Conservation (phyloP, 1,140 invertebrate genomes). For the Nasonia giraulti region DNA sequence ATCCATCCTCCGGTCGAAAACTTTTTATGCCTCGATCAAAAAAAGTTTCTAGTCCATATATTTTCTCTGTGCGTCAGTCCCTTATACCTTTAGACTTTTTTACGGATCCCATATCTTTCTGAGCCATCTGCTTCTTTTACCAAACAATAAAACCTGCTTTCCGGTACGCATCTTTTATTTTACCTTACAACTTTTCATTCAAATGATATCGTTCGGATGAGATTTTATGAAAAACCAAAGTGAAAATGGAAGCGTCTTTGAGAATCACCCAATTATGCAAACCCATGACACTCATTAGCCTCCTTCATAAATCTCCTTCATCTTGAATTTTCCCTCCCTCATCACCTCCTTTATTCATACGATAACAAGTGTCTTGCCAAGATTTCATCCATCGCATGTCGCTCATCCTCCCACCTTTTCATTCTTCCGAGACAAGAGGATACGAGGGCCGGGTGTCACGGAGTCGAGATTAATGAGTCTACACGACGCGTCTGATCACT, state of each 20-base stretch:
- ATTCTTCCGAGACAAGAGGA: background rate
- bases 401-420: background rate
- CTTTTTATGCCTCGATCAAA: background rate
- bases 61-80: background rate
- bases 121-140: background rate
- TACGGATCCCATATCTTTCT: background rate
- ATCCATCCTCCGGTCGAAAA: background rate
- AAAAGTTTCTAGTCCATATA: background rate
- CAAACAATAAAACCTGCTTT: background rate
- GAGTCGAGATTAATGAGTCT: background rate
- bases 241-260: too few relatives aligned
- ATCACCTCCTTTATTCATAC: background rate
- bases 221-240: too few relatives aligned
- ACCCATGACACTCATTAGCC: too few relatives aligned
- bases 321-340: background rate
- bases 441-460: background rate
- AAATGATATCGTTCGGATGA: too few relatives aligned
- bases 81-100: background rate
- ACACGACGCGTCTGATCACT: slow-evolving; percentile 31
- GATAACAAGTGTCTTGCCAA: background rate
- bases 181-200: too few relatives aligned
- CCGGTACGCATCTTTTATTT: too few relatives aligned
- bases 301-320: background rate
- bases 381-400: background rate
- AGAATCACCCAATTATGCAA: too few relatives aligned